phyloP scores from a whole-genome alignment of 2,113 vertebrate genomes.

The Pyxicephalus adspersus region DNA sequence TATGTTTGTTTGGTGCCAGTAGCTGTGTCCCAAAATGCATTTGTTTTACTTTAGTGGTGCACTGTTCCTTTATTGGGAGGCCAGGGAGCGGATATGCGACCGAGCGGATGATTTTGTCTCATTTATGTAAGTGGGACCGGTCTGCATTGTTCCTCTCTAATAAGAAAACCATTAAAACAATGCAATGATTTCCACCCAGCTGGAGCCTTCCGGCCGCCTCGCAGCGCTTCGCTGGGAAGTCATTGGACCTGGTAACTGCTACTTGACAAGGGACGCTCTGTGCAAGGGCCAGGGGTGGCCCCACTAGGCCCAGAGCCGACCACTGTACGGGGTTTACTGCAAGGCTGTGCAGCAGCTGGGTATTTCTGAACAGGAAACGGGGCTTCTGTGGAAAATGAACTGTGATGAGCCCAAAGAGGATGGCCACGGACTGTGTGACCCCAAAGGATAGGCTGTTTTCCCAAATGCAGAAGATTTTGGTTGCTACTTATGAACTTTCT shows the following conservation, averaged over 20 bases:
- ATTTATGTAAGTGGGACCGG: slow-evolving; percentile 23
- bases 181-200: slow-evolving; percentile 41
- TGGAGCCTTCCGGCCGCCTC: slow-evolving; percentile 30
- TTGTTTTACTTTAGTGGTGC: neutral
- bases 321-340: neutral
- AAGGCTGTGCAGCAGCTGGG: too few relatives aligned
- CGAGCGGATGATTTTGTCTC: neutral
- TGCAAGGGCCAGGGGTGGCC: neutral
- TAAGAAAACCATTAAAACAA: slow-evolving; percentile 31
- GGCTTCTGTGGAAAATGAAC: too few relatives aligned
- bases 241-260: slow-evolving; percentile 62
- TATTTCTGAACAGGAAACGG: too few relatives aligned
- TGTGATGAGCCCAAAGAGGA: too few relatives aligned
- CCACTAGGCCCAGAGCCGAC: neutral
- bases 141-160: slow-evolving; percentile 25
- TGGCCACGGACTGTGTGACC: too few relatives aligned
- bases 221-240: slow-evolving; percentile 9
- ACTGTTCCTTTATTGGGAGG: neutral
- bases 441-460: too few relatives aligned
- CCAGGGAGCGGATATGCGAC: neutral
- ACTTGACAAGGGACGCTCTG: slow-evolving; percentile 24
- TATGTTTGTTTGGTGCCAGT: too few relatives aligned
- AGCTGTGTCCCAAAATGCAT: too few relatives aligned
- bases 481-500: too few relatives aligned
- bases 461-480: too few relatives aligned